Conservation (phyloP, 2,113 vertebrate genomes). For the Menidia beryllina region DNA sequence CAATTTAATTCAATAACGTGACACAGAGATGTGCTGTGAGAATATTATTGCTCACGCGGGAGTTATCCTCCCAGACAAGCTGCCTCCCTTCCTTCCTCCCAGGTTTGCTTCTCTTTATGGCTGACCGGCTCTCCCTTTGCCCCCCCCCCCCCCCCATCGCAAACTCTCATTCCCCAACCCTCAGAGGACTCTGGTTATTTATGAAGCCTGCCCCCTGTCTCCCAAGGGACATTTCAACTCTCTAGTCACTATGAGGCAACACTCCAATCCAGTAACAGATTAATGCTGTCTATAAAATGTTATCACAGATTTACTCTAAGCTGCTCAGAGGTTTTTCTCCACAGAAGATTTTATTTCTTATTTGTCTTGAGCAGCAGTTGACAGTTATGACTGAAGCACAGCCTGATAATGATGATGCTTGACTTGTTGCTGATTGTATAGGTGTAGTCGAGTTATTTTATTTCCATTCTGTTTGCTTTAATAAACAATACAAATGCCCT, state of each 20-base stretch:
- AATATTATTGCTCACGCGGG: slow-evolving; percentile 47
- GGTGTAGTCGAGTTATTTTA: too few species aligned
- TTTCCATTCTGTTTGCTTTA: too few species aligned
- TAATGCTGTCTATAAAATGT: neutral
- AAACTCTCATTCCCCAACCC: slow-evolving; percentile 58
- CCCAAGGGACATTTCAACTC: slow-evolving; percentile 47
- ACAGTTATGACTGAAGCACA: neutral
- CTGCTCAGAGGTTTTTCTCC: neutral
- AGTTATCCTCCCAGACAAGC: slow-evolving; percentile 21
- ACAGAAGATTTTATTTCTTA: neutral
- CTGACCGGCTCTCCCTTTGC: slow-evolving; percentile 21
- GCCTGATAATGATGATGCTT: neutral
- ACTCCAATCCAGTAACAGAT: slow-evolving; percentile 20
- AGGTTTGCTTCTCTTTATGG: slow-evolving; percentile 16
- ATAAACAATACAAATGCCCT: too few species aligned
- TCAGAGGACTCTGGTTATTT: slow-evolving; percentile 68
- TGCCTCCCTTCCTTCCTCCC: slow-evolving; percentile 15
- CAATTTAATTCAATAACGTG: slow-evolving; percentile 63
- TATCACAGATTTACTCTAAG: neutral
- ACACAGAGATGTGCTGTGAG: slow-evolving; percentile 36
- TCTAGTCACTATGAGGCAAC: slow-evolving; percentile 30
- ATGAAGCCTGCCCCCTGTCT: slow-evolving; percentile 53
- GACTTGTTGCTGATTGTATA: too few species aligned
- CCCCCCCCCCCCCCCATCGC: slow-evolving; percentile 46
- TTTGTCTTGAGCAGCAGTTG: neutral